Evolutionary conservation across 2,888 invertebrate genomes (phyloP), one percentile per base, ranked within the genome.

Genomic region (Itoplectis maculator): DNA sequence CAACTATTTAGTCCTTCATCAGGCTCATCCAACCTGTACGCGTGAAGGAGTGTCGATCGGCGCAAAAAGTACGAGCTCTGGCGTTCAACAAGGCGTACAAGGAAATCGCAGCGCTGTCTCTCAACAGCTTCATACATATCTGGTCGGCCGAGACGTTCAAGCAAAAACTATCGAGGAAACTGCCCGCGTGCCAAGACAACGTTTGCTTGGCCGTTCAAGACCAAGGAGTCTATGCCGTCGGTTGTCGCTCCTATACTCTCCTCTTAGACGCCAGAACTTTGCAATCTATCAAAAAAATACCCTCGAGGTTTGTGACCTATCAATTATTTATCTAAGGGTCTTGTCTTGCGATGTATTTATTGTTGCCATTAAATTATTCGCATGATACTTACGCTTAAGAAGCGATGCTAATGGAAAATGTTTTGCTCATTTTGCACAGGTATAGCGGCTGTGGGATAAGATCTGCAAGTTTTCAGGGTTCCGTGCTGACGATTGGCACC

Each of bases 61-160:
- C 97, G 82, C 95, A 96, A 93, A 95, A 95, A 93, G 96, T 97
- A 35, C 95, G 99, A 84, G 98, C 98, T 18, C 93, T 99, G 47
- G 96, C 97, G 20, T 98, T 97, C 92, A 98, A 98, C 93, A 95
- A 96, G 87, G 95, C 95, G 18, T 96, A 96, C 93, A 95, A 96
- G 87, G 98, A 98, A 94, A 95, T 99, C 80, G 98, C 98, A 0
- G 98, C 98, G 9, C 94, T 99, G 1, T 98, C 98, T 0, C 94
- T 98, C 9, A 99, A 99, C 93, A 98, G 98, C 0, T 98, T 96
- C 93, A 97, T 99, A 91, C 98, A 99, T 93, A 96, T 98, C 87
- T 98, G 98, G 96, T 97, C 96, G 93, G 97, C 98, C 0, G 96
- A 97, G 93, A 96, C 96, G 11, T 98, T 98, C 93, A 95, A 95